phyloP scores from a whole-genome alignment of 2,113 vertebrate species.

The Esox niger region DNA sequence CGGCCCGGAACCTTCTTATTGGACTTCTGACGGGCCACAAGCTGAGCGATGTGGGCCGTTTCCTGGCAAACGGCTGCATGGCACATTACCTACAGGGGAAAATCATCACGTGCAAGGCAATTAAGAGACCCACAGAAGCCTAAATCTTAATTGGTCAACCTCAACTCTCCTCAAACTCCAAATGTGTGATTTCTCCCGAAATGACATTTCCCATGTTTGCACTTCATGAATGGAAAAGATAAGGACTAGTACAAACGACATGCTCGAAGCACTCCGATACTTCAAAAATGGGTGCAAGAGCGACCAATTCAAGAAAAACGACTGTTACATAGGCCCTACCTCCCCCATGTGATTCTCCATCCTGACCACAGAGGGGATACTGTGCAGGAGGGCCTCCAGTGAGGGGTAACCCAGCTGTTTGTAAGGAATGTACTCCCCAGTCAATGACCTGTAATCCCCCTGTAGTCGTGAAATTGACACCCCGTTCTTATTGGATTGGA shows the following conservation, averaged over 20 bases:
- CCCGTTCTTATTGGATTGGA: slow-evolving; percentile 84
- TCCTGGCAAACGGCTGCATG: slow-evolving; percentile 80
- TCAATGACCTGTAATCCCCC: slow-evolving; percentile 79
- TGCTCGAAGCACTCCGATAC: neutral
- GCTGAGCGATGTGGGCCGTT: slow-evolving; percentile 81
- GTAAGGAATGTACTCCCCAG: slow-evolving; percentile 84
- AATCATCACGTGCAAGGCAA: neutral
- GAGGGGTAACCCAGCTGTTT: slow-evolving; percentile 76
- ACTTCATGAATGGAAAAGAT: too few species aligned
- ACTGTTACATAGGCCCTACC: slow-evolving; percentile 21
- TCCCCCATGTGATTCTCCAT: slow-evolving; percentile 64
- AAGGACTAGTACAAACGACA: too few species aligned
- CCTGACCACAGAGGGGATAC: slow-evolving; percentile 82
- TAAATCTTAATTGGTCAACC: neutral
- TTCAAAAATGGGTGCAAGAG: neutral
- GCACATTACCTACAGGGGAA: slow-evolving; percentile 73
- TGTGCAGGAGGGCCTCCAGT: slow-evolving; percentile 79
- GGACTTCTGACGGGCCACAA: slow-evolving; percentile 83
- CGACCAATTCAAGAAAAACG: too few species aligned
- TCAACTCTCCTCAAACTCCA: too few species aligned
- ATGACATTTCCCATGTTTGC: too few species aligned
- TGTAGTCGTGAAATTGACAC: slow-evolving; percentile 76
- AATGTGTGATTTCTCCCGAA: too few species aligned
- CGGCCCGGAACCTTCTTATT: slow-evolving; percentile 74
- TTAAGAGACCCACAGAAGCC: neutral